phyloP scores from a whole-genome alignment of 2,113 vertebrate genomes.

The Desmodus rotundus region DNA sequence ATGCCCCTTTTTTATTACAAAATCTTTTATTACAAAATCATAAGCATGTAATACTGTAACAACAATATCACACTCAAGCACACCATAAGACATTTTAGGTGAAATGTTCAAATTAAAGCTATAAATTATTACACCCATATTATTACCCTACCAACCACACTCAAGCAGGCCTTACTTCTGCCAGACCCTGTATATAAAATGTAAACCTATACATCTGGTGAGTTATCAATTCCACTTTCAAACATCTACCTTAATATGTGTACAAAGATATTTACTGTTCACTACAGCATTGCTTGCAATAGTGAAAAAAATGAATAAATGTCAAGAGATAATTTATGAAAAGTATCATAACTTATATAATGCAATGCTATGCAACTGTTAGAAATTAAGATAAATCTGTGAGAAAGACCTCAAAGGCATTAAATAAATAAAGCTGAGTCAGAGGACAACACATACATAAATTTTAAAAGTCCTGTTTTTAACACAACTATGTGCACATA shows the following conservation, averaged over 20 bases:
- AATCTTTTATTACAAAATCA: too few relatives aligned
- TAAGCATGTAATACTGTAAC: too few relatives aligned
- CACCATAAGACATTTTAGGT: too few relatives aligned
- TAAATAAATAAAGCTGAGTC: neutral
- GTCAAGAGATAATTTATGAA: neutral
- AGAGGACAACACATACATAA: neutral
- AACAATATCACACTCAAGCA: too few relatives aligned
- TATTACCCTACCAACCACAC: too few relatives aligned
- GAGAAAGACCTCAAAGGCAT: slow-evolving; percentile 7
- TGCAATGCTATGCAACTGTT: neutral
- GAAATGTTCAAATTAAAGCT: too few relatives aligned
- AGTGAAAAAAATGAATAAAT: slow-evolving; percentile 4
- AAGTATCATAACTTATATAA: neutral
- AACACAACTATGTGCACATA: neutral
- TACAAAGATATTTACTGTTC: neutral
- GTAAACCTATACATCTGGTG: neutral
- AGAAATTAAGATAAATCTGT: slow-evolving; percentile 2
- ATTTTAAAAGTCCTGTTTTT: neutral
- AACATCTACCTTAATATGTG: neutral
- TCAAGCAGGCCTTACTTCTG: too few relatives aligned
- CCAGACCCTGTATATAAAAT: neutral
- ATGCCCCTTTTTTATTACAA: too few relatives aligned
- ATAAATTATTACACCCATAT: too few relatives aligned
- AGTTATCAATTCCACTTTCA: slow-evolving; percentile 1
- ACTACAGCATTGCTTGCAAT: neutral